Base-by-base conservation (phyloP, 1,140 invertebrate species). In the Lycorma delicatula region DNA sequence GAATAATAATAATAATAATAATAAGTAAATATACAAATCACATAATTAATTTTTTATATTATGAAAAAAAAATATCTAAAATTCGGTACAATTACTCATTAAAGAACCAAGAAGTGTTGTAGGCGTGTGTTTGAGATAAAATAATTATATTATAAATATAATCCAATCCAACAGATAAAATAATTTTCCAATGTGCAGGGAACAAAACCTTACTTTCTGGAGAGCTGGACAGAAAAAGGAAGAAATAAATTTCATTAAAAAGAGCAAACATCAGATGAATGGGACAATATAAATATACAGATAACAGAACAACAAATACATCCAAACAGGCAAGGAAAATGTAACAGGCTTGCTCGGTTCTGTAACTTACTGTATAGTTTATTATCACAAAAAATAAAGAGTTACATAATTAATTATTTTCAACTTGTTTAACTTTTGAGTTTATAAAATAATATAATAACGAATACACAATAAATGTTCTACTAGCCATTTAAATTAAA, bases 311-410 rank as follows among this genome's bases (percentile, higher is more conserved):
- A 44, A n/a, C 31, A 55, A 55, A 36, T 13, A 55, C 31, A 38
- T 55, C 16, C 34, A 55, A 55, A 44, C 53, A 55, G 38, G 31
- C 53, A 55, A 38, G 36, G 38, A 20, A 1, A 44, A 44, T n/a
- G n/a, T n/a, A n/a, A n/a, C n/a, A n/a, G n/a, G n/a, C n/a, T n/a
- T n/a, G n/a, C n/a, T n/a, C n/a, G n/a, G n/a, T n/a, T n/a, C n/a
- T n/a, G n/a, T n/a, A n/a, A n/a, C n/a, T n/a, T n/a, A n/a, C n/a
- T n/a, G n/a, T n/a, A n/a, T n/a, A n/a, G n/a, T n/a, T n/a, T n/a
- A n/a, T n/a, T n/a, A n/a, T n/a, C n/a, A n/a, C n/a, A n/a, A n/a
- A n/a, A n/a, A n/a, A n/a, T n/a, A n/a, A n/a, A n/a, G n/a, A n/a
- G n/a, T n/a, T n/a, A n/a, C n/a, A n/a, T n/a, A n/a, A n/a, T n/a